Conservation (phyloP, 2,797 vertebrate species). For the Oreochromis mossambicus region DNA sequence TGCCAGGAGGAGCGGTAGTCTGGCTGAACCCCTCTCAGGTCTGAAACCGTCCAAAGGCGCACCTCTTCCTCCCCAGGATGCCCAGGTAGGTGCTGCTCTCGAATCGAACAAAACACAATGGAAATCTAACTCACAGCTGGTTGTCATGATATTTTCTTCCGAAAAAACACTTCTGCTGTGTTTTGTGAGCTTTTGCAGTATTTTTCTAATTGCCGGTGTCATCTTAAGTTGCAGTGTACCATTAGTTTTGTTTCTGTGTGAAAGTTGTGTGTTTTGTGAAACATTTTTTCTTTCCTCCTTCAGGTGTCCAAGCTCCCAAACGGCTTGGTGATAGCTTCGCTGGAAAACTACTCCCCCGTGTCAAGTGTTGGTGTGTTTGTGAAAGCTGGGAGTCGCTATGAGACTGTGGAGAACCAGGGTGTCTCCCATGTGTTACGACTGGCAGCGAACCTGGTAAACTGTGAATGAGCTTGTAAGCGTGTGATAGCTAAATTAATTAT, state of each 20-base stretch:
- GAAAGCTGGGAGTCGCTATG: constrained; percentile 88
- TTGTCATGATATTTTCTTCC: not conserved
- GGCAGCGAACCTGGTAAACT: constrained; percentile 84
- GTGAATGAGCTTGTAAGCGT: not conserved
- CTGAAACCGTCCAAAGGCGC: constrained; percentile 4
- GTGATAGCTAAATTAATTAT: not conserved
- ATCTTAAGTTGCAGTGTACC: not conserved
- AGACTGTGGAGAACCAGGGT: constrained; percentile 80
- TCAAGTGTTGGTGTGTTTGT: constrained; percentile 89
- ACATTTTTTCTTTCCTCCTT: not conserved
- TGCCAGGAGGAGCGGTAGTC: constrained; percentile 46
- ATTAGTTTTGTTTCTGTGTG: not conserved
- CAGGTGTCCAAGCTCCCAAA: constrained; percentile 86
- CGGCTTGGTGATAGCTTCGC: constrained; percentile 86
- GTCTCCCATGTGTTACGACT: constrained; percentile 88
- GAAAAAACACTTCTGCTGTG: not conserved
- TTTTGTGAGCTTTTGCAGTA: not conserved
- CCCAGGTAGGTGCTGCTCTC: constrained; percentile 54
- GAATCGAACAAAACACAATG: rapidly evolving
- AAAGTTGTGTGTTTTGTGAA: not conserved
- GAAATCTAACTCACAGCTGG: not conserved
- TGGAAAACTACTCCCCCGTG: constrained; percentile 88
- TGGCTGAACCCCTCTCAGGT: constrained; percentile 50
- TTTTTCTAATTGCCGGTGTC: not conserved
- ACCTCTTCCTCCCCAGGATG: constrained; percentile 51